Base-by-base conservation (phyloP, 2,113 vertebrate genomes). In the Pluvialis apricaria region DNA sequence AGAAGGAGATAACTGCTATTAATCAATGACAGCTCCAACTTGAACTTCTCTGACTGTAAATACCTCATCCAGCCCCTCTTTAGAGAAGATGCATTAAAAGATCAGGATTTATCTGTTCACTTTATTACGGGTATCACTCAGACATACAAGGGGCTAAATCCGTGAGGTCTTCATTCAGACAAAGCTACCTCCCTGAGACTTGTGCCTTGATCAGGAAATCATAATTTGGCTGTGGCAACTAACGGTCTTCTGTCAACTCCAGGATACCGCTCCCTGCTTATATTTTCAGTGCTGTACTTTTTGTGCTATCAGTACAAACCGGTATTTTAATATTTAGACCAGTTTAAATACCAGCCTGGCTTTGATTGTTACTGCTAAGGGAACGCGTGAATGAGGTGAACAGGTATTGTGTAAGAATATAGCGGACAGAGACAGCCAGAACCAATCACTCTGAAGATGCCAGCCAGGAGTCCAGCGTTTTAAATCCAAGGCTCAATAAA, bases 11-110 rank as follows among this genome's bases (percentile, higher is more conserved):
- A 92, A 38, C 70, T 62, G 81, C 83, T 85, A 92, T 89, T 94
- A 72, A 95, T 92, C 96, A 96, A 44, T 78, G 83, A 82, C 94
- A 95, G 19, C 77, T 94, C 65, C 84, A 60, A 47, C 73, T 14
- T 94, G 86, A 96, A 92, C 91, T 92, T 42, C 83, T 60, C 69
- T 84, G 91, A 15, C 72, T 86, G 80, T 84, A 92, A 95, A 92
- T 92, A 94, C 49, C 91, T 95, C 96, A 91, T 62, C 78, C 6
- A 72, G 72, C 77, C 69, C 32, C 49, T 84, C 88, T 81, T 51
- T 65, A 40, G 60, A 32, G 54, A 78, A 84, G 65, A 83, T 28
- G 45, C 44, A 76, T 77, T 52, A 38, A 78, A n/a, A 16, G 1
- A 65, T 78, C 58, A 66, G 85, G 88, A 90, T 88, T 88, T 86